phyloP scores from a whole-genome alignment of 2,797 vertebrate species.

The Falco biarmicus region DNA sequence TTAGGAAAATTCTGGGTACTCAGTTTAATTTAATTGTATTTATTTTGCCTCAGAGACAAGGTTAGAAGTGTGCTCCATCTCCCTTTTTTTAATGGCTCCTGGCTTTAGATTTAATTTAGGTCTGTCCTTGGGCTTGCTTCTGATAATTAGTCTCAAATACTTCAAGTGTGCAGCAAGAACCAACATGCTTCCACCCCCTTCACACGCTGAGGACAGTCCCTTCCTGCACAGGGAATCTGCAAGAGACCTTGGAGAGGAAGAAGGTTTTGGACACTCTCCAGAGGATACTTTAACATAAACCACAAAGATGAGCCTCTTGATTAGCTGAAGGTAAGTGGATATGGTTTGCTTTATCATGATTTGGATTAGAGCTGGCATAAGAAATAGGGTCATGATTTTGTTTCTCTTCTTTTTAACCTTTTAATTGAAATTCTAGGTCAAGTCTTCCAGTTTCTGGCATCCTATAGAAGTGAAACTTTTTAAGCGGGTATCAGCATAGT shows the following conservation, averaged over 20 bases:
- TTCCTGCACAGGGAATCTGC: background rate
- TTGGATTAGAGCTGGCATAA: background rate
- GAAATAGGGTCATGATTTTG: background rate
- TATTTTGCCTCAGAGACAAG: constrained; percentile 40
- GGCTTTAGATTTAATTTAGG: constrained; percentile 12
- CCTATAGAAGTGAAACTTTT: background rate
- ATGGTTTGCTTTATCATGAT: background rate
- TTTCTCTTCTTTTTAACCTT: background rate
- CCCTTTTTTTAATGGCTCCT: constrained; percentile 8
- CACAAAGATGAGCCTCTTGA: background rate
- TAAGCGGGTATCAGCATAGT: background rate
- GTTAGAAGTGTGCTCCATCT: background rate
- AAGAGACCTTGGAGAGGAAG: background rate
- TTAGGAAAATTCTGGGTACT: constrained; percentile 6
- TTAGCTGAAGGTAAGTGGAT: background rate
- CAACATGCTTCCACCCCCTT: background rate
- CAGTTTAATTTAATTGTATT: constrained; percentile 33
- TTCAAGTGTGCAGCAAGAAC: background rate
- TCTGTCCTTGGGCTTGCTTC: background rate
- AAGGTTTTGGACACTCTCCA: background rate
- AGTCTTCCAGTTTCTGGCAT: background rate
- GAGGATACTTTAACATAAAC: background rate
- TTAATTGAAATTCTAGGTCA: background rate
- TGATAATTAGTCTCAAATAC: constrained; percentile 3
- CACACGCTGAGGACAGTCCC: background rate